Base-by-base conservation (phyloP, 2,113 vertebrate genomes). In the Tetraodon nigroviridis region DNA sequence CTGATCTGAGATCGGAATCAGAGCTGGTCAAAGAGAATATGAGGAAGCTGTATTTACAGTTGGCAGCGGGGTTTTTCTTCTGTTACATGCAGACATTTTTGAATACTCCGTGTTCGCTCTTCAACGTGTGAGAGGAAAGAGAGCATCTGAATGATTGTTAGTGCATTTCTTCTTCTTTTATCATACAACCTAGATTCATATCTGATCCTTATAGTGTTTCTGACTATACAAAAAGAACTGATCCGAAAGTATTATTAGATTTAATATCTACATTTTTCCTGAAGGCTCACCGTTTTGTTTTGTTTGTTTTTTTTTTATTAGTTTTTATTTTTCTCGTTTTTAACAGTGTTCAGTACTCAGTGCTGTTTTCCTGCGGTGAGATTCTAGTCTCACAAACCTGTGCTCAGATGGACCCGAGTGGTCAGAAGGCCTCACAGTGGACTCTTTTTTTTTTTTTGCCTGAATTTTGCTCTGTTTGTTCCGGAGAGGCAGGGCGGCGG, bases 261-360 rank as follows among this genome's bases (percentile, higher is more conserved):
- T 84, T 84, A 79, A 67, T 86, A 87, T 83, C 87, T 87, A 85
- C 81, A 89, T 81, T 86, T 84, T 90, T 90, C 83, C 87, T 87
- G 83, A 92, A 84, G 92, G 90, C 90, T 88, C 79, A 79, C 82
- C 76, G 81, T 71, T 51, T n/a, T 19, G 11, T 67, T 64, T 80
- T n/a, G n/a, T n/a, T n/a, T n/a, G n/a, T n/a, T n/a, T n/a, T n/a
- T n/a, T n/a, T n/a, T n/a, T n/a, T n/a, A n/a, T n/a, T n/a, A n/a
- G 69, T 47, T 74, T 78, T 71, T 55, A 7, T 56, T 67, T n/a
- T 50, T 51, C 20, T 57, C 19, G 67, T 51, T 62, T 59, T 57
- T 71, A 84, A 94, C 89, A 96, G 90, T 93, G 87, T 91, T 92
- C 85, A 89, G 89, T 86, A 94, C 92, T 96, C 93, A 96, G 95